Evolutionary conservation across 2,888 invertebrate species (phyloP).

Genomic region (Vannuccia rotundouncinata): DNA sequence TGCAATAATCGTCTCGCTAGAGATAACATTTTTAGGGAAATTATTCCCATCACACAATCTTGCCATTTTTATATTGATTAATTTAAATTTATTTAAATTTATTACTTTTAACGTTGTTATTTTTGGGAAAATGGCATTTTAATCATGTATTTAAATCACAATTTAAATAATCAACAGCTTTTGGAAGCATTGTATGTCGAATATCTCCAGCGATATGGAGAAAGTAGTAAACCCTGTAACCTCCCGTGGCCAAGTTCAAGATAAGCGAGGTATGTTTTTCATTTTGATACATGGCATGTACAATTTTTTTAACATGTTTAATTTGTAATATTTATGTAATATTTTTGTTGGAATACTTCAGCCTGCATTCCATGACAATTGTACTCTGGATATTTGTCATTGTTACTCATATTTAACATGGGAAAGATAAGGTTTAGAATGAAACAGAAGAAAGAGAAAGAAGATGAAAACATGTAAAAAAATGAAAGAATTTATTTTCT

Average conservation of each 20-base stretch:
- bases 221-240: neutral
- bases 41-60: neutral
- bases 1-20: neutral
- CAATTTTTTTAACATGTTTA: too few species aligned
- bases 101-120: neutral
- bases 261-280: neutral
- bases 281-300: neutral
- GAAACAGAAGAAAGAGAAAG: too few species aligned
- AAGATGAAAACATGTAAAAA: too few species aligned
- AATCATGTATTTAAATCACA: constrained; percentile 3
- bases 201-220: constrained; percentile 13
- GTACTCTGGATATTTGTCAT: too few species aligned
- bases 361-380: too few species aligned
- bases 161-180: neutral
- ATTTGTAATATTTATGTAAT: too few species aligned
- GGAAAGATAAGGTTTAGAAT: too few species aligned
- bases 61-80: neutral
- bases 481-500: too few species aligned
- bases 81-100: neutral
- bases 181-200: constrained; percentile 22
- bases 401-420: too few species aligned
- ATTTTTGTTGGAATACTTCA: too few species aligned
- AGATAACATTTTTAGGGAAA: neutral
- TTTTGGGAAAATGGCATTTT: constrained; percentile 1
- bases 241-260: neutral